A percentile compares a stretch with the other conserved stretches of the same genome.
phyloP scores from a whole-genome alignment of 2,113 vertebrate species.

The Euleptes europaea region DNA sequence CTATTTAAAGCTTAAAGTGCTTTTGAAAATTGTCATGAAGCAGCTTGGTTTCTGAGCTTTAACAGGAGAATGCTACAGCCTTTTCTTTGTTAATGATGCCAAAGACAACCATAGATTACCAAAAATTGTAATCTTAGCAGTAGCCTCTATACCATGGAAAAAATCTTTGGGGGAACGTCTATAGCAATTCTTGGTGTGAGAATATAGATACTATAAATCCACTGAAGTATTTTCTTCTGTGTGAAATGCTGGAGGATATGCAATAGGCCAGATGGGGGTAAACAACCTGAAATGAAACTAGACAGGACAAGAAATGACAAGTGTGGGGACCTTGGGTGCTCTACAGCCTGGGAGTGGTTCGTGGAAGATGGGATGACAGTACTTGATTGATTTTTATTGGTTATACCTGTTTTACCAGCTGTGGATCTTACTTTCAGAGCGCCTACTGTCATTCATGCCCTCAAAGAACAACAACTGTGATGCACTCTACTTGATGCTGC shows the following conservation, averaged over 20 bases:
- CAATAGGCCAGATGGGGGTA: neutral
- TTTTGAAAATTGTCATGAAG: slow-evolving; percentile 17
- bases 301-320: neutral
- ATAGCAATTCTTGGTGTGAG: too few species aligned
- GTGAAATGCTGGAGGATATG: neutral
- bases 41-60: neutral
- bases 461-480: neutral
- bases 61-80: neutral
- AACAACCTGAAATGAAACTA: neutral
- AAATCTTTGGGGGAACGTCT: too few species aligned
- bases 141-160: too few species aligned
- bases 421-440: neutral
- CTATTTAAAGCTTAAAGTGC: neutral
- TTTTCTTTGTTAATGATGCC: neutral
- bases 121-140: neutral
- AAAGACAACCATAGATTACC: neutral
- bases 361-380: neutral
- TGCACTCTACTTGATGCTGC: neutral
- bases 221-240: too few species aligned
- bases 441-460: neutral
- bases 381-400: neutral
- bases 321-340: neutral
- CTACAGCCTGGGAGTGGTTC: neutral
- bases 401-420: neutral
- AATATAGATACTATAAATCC: too few species aligned